Evolutionary conservation across 2,113 vertebrate genomes (phyloP).

Genomic region (Barbus barbus): DNA sequence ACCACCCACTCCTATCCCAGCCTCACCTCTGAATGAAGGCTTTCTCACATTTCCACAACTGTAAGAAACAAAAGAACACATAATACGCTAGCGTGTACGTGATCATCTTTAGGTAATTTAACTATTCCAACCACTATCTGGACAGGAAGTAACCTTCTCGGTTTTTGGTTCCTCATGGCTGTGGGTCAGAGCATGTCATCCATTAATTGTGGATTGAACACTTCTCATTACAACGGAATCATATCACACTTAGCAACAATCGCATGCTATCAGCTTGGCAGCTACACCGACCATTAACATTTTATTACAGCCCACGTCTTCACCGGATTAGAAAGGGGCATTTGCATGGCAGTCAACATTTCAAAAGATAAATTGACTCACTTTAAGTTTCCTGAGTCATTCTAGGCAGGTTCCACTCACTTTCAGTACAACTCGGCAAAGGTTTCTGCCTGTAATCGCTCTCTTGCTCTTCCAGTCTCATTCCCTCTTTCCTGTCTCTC

Average conservation of each 20-base stretch:
- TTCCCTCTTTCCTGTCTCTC: slow-evolving; percentile 5
- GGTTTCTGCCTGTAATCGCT: slow-evolving; percentile 2
- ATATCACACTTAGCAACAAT: slow-evolving; percentile 27
- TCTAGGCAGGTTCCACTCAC: neutral
- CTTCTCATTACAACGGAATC: slow-evolving; percentile 41
- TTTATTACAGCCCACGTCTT: slow-evolving; percentile 36
- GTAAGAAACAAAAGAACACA: neutral
- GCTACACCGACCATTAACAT: slow-evolving; percentile 11
- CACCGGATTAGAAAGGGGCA: slow-evolving; percentile 22
- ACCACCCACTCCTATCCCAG: slow-evolving; percentile 7
- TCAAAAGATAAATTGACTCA: slow-evolving; percentile 17
- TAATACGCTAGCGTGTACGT: neutral
- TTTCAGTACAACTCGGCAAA: slow-evolving; percentile 16
- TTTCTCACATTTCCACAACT: neutral
- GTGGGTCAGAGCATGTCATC: neutral
- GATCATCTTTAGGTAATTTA: neutral
- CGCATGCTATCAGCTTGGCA: slow-evolving; percentile 25
- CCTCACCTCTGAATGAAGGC: neutral
- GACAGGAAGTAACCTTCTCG: slow-evolving; percentile 3
- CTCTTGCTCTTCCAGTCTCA: neutral
- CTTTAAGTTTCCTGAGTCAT: slow-evolving; percentile 30
- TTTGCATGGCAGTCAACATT: slow-evolving; percentile 40
- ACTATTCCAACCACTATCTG: slow-evolving; percentile 1
- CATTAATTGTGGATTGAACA: slow-evolving; percentile 23
- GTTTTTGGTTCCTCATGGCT: slow-evolving; percentile 18